phyloP scores from a whole-genome alignment of 2,113 vertebrate species.

The Dasypus novemcinctus region DNA sequence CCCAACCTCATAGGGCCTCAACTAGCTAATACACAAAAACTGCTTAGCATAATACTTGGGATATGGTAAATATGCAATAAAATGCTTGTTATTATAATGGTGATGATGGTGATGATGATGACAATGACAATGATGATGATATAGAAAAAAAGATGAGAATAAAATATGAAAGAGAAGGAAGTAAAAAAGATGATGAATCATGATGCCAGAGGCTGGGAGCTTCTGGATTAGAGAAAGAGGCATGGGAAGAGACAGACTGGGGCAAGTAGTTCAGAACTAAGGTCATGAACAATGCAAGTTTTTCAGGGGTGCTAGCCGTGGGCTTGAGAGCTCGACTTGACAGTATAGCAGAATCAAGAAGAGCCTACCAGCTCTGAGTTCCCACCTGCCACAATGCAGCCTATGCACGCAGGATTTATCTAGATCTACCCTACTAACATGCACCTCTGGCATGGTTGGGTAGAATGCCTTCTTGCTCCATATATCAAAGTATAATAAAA shows the following conservation, averaged over 20 bases:
- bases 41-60: neutral
- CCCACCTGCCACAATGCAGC: too few species aligned
- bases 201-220: neutral
- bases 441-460: accelerated
- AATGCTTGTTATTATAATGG: neutral
- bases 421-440: neutral
- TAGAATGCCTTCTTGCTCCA: neutral
- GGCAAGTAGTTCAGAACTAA: neutral
- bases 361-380: neutral
- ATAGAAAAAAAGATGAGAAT: too few species aligned
- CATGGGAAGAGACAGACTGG: neutral
- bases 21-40: neutral
- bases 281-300: neutral
- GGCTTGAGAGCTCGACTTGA: neutral
- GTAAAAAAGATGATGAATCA: neutral
- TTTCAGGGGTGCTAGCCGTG: accelerated
- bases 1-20: neutral
- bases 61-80: neutral
- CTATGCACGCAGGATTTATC: neutral
- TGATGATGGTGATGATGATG: neutral
- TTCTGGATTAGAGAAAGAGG: neutral
- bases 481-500: neutral
- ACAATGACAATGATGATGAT: too few species aligned
- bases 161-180: neutral
- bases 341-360: accelerated